phyloP scores from a whole-genome alignment of 1,140 invertebrate genomes.

The Eulimnadia texana region DNA sequence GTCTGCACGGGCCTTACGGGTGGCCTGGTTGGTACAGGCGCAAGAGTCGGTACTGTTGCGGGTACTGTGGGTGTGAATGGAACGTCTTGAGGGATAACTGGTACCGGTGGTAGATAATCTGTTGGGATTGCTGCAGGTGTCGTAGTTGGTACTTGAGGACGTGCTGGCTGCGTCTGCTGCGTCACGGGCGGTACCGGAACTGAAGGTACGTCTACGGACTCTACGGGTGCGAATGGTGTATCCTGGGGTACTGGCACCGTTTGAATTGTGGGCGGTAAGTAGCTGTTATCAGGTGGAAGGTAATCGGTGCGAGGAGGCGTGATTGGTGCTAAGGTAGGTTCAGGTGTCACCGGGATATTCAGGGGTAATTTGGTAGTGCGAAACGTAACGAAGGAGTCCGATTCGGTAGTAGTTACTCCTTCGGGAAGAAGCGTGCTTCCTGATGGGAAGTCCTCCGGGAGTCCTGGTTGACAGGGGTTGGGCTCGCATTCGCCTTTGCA shows the following conservation, averaged over 20 bases:
- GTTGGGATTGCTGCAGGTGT: too few relatives aligned
- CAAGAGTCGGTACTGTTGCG: neutral
- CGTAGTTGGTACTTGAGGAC: too few relatives aligned
- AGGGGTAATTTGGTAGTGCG: neutral
- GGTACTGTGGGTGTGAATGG: neutral
- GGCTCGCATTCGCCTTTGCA: constrained; percentile 25
- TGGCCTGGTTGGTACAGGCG: neutral
- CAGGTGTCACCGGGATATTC: neutral
- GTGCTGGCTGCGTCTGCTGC: too few relatives aligned
- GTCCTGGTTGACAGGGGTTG: constrained; percentile 4
- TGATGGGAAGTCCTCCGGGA: neutral
- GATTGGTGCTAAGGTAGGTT: neutral
- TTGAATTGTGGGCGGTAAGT: neutral
- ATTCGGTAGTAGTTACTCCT: neutral
- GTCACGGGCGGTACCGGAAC: too few relatives aligned
- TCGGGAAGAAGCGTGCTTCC: neutral
- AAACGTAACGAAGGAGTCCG: neutral
- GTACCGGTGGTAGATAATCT: too few relatives aligned
- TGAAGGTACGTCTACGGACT: too few relatives aligned
- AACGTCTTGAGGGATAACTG: too few relatives aligned
- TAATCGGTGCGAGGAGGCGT: neutral
- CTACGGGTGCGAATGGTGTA: too few relatives aligned
- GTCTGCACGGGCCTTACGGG: too few relatives aligned
- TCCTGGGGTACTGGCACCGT: too few relatives aligned
- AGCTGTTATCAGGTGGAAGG: neutral